These are phyloP conservation scores for Tonatia bakeri DNA, from an alignment of 2,113 vertebrate genomes.

Conservation along the genomic window DNA sequence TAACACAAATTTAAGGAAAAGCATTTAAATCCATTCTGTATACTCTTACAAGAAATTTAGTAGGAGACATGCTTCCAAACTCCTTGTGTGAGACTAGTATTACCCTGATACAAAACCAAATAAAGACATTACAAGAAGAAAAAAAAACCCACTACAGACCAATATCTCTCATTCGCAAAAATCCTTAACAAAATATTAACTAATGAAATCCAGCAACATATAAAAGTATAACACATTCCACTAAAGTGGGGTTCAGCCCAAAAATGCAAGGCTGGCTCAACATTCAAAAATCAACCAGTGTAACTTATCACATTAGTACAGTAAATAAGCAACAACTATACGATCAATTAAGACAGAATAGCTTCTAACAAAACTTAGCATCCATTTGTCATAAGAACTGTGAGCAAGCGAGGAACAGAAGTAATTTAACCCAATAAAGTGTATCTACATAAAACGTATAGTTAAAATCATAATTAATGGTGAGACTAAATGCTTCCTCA, in stretches of 20 bases:
- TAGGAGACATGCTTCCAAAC: background rate
- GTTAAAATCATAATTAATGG: background rate
- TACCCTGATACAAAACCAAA: background rate
- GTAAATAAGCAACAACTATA: background rate
- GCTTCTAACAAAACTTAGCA: background rate
- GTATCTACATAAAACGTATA: background rate
- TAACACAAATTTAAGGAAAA: background rate
- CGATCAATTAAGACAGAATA: background rate
- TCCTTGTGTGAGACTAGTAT: background rate
- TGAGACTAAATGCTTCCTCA: background rate
- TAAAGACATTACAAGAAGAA: background rate
- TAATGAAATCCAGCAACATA: background rate
- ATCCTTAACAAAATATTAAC: slow-evolving; percentile 14
- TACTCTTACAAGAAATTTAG: background rate
- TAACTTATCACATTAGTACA: background rate
- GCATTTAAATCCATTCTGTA: background rate
- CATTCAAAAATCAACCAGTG: background rate
- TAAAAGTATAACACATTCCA: background rate
- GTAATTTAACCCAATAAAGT: background rate
- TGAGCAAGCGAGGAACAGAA: background rate
- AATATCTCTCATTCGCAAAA: background rate
- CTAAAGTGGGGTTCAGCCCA: background rate
- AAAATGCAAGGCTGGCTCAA: background rate
- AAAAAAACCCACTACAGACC: background rate
- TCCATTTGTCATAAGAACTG: background rate